Evolutionary conservation across 2,888 invertebrate genomes (phyloP).

Genomic region (Drosophila dives): DNA sequence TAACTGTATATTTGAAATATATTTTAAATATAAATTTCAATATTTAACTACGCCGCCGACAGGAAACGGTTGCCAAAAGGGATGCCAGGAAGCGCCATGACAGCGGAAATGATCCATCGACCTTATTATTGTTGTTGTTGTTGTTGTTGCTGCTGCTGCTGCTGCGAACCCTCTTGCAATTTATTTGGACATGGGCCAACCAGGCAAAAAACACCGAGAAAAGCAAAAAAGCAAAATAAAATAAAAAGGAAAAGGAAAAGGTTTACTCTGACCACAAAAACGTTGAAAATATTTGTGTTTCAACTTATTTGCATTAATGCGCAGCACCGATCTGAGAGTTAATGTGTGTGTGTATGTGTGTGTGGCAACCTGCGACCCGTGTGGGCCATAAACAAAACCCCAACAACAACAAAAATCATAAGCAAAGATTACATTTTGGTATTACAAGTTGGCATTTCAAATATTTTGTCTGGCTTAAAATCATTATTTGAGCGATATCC

Average conservation of each 20-base stretch:
- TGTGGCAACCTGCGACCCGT: constrained; percentile 40
- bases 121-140: constrained; percentile 40
- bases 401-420: constrained; percentile 39
- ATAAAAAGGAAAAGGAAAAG: constrained; percentile 57
- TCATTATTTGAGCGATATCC: constrained; percentile 30
- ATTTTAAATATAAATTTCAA: constrained; percentile 79
- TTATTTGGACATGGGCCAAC: constrained; percentile 41
- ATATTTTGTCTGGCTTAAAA: constrained; percentile 21
- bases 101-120: constrained; percentile 80
- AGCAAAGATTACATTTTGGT: constrained; percentile 53
- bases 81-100: constrained; percentile 69
- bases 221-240: neutral
- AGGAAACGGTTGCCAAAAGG: constrained; percentile 72
- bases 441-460: constrained; percentile 29
- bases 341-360: constrained; percentile 23
- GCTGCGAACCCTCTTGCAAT: constrained; percentile 36
- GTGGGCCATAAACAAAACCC: constrained; percentile 32
- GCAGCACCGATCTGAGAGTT: constrained; percentile 51
- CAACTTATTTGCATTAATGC: constrained; percentile 78
- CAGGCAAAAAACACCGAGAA: constrained; percentile 3
- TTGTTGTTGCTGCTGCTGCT: neutral
- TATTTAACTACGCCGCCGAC: constrained; percentile 78
- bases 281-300: constrained; percentile 79
- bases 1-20: constrained; percentile 76
- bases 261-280: constrained; percentile 71